Evolutionary conservation across 2,113 vertebrate species (phyloP), one percentile per base, ranked within the genome.

Genomic region (Lampris incognitus): DNA sequence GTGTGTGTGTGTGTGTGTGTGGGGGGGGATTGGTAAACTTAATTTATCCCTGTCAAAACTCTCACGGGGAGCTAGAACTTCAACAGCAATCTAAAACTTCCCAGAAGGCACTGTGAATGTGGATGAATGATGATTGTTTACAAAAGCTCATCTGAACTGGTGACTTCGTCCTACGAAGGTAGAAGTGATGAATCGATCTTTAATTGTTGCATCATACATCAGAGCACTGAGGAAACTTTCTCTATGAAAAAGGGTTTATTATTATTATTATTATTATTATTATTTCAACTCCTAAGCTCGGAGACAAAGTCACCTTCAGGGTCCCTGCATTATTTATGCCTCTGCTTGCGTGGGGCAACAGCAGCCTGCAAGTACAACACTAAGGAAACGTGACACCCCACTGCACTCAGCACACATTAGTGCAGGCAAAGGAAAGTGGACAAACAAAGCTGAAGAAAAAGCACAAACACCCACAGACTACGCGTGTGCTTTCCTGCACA

Each of bases 261-360:
- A 24, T 24, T 24, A 24, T 24, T 5, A 46, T 46, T 46, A 24
- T 24, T 24, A 24, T 24, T 24, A 24, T 24, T 24, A 24, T 24
- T 24, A 24, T 24, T 49, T 4, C 48, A 49, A 49, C 48, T 49
- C 48, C 48, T 49, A 49, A 49, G 4, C 73, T 73, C 66, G 57
- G 73, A 80, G 83, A 71, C 68, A 76, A 79, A 81, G 77, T 85
- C 83, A 85, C 81, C 79, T 72, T 66, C 13, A 74, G 81, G 69
- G 41, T 82, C 66, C 74, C 61, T 88, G 57, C 77, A 89, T 89
- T 89, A 87, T 87, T 87, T 69, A 91, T 91, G 73, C 9, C 57
- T 41, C 57, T 62, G 69, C 39, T 61, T 66, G 56, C 13, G 8
- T 68, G 64, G 58, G 58, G 50, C 4, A 2, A 42, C 69, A 50